Conservation (phyloP, 1,140 invertebrate species). For the Camponotus pennsylvanicus region DNA sequence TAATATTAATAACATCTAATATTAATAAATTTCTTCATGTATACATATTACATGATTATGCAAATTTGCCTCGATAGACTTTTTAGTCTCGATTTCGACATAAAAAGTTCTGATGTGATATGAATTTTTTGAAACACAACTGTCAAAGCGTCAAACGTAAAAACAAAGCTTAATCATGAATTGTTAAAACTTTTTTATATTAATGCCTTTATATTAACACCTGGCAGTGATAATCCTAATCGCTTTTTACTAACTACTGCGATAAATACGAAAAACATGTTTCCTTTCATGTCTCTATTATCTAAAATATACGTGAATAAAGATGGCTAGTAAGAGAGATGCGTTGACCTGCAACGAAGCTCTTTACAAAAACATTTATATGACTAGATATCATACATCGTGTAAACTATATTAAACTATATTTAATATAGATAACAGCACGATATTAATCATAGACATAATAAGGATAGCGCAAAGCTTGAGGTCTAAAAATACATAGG, state of each 20-base stretch:
- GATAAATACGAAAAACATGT: conserved; percentile 59
- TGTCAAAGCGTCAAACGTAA: neutral
- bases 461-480: neutral
- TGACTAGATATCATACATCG: neutral
- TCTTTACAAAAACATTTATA: conserved; percentile 36
- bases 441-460: neutral
- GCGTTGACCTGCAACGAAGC: conserved; percentile 72
- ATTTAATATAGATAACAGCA: neutral
- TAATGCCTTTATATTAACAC: conserved; percentile 67
- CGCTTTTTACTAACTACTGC: conserved; percentile 57
- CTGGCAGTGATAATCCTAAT: conserved; percentile 73
- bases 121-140: neutral
- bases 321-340: conserved; percentile 28
- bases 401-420: conserved; percentile 36
- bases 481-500: neutral
- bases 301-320: conserved; percentile 63
- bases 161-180: neutral
- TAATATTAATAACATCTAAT: no score
- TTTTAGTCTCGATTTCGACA: neutral
- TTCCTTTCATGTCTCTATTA: conserved; percentile 1
- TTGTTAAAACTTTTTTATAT: conserved; percentile 62
- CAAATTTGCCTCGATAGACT: neutral
- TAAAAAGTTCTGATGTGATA: neutral
- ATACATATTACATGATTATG: no score
- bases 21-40: no score